These are phyloP conservation scores for Galemys pyrenaicus DNA, from an alignment of 2,113 vertebrate genomes.

Conservation along the genomic window DNA sequence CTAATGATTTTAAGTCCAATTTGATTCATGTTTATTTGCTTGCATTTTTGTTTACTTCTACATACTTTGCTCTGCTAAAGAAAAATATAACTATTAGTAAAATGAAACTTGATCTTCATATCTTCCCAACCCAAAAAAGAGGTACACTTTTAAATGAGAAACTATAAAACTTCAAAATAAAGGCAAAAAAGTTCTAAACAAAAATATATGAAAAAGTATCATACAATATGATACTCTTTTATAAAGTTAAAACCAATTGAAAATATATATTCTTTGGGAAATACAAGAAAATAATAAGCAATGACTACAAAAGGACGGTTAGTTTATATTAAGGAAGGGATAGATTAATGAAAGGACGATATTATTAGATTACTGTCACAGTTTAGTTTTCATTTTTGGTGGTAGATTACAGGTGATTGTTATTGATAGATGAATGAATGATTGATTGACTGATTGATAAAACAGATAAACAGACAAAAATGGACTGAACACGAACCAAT, in stretches of 20 bases:
- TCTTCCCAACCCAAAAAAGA: not conserved
- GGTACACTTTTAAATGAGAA: not conserved
- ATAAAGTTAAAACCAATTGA: not conserved
- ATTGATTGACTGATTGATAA: not conserved
- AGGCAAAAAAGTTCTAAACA: not conserved
- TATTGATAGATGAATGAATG: not conserved
- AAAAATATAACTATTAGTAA: conserved; percentile 12
- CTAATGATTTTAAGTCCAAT: not conserved
- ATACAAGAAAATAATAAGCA: not conserved
- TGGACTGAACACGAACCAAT: not conserved
- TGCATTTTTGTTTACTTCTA: not conserved
- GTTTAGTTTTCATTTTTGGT: not conserved
- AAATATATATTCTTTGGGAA: not conserved
- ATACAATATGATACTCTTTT: not conserved
- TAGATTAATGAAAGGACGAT: not conserved
- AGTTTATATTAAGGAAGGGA: not conserved
- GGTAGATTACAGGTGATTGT: not conserved
- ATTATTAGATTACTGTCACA: not conserved
- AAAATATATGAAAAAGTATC: not conserved
- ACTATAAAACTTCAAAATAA: not conserved
- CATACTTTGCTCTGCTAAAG: not conserved
- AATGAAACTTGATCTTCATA: conserved; percentile 13
- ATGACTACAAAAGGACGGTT: not conserved
- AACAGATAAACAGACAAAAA: not conserved
- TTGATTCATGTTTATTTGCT: not conserved